Conservation (phyloP, 1,140 invertebrate genomes). For the Metopolophium dirhodum region DNA sequence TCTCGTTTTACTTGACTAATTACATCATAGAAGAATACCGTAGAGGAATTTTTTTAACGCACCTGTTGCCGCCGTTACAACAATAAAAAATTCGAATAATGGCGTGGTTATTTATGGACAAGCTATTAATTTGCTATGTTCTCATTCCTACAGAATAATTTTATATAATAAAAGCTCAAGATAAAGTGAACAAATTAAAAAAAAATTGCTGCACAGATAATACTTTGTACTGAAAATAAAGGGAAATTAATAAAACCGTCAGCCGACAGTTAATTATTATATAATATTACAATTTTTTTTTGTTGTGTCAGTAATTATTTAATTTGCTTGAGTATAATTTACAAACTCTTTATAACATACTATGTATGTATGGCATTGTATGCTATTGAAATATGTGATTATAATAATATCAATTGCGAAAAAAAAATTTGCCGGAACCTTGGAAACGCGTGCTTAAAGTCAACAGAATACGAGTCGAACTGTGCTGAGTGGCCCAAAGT, state of each 20-base stretch:
- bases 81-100: not conserved
- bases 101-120: not conserved
- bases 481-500: not conserved
- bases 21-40: not conserved
- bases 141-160: not conserved
- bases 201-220: too few species aligned
- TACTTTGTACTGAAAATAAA: not conserved
- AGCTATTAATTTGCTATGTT: not conserved
- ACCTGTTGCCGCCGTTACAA: not conserved
- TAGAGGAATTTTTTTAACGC: not conserved
- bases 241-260: not conserved
- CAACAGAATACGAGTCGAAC: not conserved
- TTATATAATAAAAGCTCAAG: not conserved
- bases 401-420: not conserved
- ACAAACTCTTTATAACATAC: not conserved
- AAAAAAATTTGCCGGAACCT: not conserved
- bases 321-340: not conserved
- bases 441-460: not conserved
- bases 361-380: not conserved
- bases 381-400: not conserved
- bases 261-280: not conserved
- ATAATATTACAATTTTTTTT: not conserved
- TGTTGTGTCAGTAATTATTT: not conserved
- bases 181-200: not conserved
- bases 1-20: constrained; percentile 19